phyloP scores from a whole-genome alignment of 2,113 vertebrate species.

The Amazona guildingii region DNA sequence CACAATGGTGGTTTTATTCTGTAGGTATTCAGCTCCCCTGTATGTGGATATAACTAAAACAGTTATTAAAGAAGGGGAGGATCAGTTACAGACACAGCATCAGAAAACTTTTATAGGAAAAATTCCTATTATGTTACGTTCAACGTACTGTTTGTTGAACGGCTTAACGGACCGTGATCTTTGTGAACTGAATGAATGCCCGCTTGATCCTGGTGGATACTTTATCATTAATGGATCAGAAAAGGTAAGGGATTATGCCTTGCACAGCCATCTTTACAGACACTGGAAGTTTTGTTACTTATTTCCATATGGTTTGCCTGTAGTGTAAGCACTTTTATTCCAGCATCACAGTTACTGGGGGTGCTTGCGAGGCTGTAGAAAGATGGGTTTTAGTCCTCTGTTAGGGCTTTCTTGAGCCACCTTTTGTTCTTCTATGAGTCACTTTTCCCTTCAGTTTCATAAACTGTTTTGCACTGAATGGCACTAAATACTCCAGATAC shows the following conservation, averaged over 20 bases:
- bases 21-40: constrained; percentile 94
- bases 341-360: background rate
- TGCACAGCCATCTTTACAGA: background rate
- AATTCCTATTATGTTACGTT: constrained; percentile 98
- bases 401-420: background rate
- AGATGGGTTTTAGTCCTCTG: background rate
- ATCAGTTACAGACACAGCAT: constrained; percentile 95
- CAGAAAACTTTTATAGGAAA: constrained; percentile 99
- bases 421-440: background rate
- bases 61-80: constrained; percentile 96
- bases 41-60: constrained; percentile 99
- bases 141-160: constrained; percentile 94
- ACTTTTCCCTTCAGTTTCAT: background rate
- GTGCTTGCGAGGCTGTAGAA: background rate
- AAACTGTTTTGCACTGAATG: background rate
- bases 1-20: background rate
- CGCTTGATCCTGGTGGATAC: constrained; percentile 95
- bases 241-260: constrained; percentile 80
- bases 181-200: constrained; percentile 97
- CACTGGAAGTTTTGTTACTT: background rate
- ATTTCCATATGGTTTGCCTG: background rate
- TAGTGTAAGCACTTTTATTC: background rate
- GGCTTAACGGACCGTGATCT: constrained; percentile 94
- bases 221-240: constrained; percentile 99
- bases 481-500: background rate